Base-by-base conservation (phyloP, 2,888 invertebrate species). In the Latheticus oryzae region DNA sequence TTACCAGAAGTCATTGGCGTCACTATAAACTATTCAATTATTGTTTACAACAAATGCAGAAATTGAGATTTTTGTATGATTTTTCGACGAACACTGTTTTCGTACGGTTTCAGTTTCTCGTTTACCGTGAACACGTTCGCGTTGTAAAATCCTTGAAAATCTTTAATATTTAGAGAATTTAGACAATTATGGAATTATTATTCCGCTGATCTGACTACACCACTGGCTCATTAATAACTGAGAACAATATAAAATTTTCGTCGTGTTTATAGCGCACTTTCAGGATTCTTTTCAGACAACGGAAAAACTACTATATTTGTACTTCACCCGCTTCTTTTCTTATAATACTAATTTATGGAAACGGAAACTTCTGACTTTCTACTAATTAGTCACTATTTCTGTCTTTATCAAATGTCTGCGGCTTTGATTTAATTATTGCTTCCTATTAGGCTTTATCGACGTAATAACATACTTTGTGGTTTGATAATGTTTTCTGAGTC, bases 1-100 rank as follows among this genome's bases (percentile, higher is more conserved):
- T 62, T 61, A 64, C 64, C 64, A 59, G 60, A 37, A 64, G 57
- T 61, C 62, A 61, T 58, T 61, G 57, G 62, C 62, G 64, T 64
- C 62, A 62, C 62, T 48, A 38, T 24, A 60, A 58, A 24, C 26
- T 38, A 11, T 28, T 45, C 30, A 37, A 54, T 47, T 35, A 35
- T 26, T 37, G 23, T 45, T 45, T 42, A 19, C 45, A 17, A 32
- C 32, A 32, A 21, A n/a, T n/a, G 35, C 23, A 24, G 47, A 33
- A 47, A 21, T 21, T 26, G 9, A 35, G 24, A 33, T 16, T 17
- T 45, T 32, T 17, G 5, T 45, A 16, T 16, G 19, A 47, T 35
- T 33, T 47, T 47, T 33, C n/a, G 47, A 21, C 15, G 35, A 19
- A 24, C 35, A 35, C 45, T 30, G 43, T 3, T 47, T 47, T 21